Base-by-base conservation (phyloP, 2,888 invertebrate genomes). In the Acrobasis consociella region DNA sequence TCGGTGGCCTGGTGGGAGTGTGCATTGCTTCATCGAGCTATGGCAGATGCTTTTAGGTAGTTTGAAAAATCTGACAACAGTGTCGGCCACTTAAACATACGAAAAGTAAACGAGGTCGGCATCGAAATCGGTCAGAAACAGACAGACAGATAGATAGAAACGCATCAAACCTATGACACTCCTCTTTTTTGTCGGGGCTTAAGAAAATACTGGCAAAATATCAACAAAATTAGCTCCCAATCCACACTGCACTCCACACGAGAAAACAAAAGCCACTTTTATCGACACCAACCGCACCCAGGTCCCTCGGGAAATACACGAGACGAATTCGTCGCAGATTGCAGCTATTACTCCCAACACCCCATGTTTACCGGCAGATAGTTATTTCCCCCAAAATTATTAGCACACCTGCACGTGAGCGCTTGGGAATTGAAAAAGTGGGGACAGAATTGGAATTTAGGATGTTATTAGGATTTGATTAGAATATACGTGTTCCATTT, bases 261-360 rank as follows among this genome's bases (percentile, higher is more conserved):
- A 53, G 15, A 31, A 53, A 17, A n/a, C 46, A 61, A 51, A 37
- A 31, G 53, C 8, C 61, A 60, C 31, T 49, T 39, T 62, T 55
- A 72, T 51, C 55, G 55, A 49, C 13, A 55, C 72, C 71, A 78
- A 73, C 73, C 71, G 73, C 76, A 76, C 77, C 80, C 71, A 71
- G 80, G 72, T 77, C 91, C 80, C 89, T 8, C 68, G 90, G 90
- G 91, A 91, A 91, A 91, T 91, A 86, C 82, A 73, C 76, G 76
- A 83, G 85, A 83, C 86, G 76, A 75, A 66, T 75, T 72, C 73
- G 79, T 74, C 76, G 81, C 85, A 88, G 89, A 91, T 91, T 90
- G 90, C 83, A 81, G 83, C 88, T 86, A 90, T 90, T 88, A 89
- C 84, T 86, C 77, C 81, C 78, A 81, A 83, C 86, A 76, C 87